Evolutionary conservation across 2,888 invertebrate species (phyloP).

Genomic region (Cactoblastis cactorum): DNA sequence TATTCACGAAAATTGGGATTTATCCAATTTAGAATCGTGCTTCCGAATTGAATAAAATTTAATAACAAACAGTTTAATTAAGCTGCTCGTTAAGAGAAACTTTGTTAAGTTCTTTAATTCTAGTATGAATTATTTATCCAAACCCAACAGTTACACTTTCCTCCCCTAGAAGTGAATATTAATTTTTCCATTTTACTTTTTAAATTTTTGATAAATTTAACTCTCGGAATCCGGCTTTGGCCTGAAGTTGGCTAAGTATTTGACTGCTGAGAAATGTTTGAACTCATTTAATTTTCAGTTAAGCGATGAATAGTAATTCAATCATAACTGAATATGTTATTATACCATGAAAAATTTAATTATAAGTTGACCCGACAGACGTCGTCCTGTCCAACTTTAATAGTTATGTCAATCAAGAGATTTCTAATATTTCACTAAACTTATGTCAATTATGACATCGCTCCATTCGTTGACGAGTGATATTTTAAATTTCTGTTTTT

Average conservation of each 20-base stretch:
- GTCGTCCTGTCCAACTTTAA: no score
- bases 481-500: no score
- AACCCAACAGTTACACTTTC: slow-evolving; percentile 31
- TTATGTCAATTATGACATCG: no score
- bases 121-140: slow-evolving; percentile 43
- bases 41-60: slow-evolving; percentile 31
- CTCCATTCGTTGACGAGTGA: no score
- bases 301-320: no score
- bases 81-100: slow-evolving; percentile 36
- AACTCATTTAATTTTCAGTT: no score
- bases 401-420: no score
- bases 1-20: background rate
- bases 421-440: no score
- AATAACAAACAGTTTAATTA: slow-evolving; percentile 40
- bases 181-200: slow-evolving; percentile 30
- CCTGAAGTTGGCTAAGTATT: background rate
- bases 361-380: no score
- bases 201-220: slow-evolving; percentile 25
- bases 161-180: slow-evolving; percentile 29
- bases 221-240: slow-evolving; percentile 12
- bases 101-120: slow-evolving; percentile 43
- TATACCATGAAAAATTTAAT: no score
- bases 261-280: no score
- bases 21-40: slow-evolving; percentile 9
- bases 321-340: no score